Conservation (phyloP, 2,888 invertebrate species). For the Rhagium mordax region DNA sequence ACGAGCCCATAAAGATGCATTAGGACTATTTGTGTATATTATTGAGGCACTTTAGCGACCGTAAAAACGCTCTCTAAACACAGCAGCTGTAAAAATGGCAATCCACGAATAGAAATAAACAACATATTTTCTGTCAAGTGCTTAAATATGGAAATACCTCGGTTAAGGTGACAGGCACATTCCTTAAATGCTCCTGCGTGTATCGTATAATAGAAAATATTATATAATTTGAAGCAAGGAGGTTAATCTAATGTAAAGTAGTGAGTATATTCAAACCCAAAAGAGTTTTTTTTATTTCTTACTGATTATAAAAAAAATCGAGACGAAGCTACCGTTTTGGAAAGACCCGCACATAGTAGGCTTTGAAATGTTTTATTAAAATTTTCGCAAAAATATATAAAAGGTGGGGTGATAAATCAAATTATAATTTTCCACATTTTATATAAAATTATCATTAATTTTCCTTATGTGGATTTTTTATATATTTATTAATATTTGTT, state of each 20-base stretch:
- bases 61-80: conserved; percentile 55
- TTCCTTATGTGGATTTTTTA: too few relatives aligned
- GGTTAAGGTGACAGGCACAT: not conserved
- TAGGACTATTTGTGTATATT: conserved; percentile 59
- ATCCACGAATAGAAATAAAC: conserved; percentile 35
- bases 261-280: too few relatives aligned
- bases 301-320: too few relatives aligned
- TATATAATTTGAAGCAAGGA: not conserved
- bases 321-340: too few relatives aligned
- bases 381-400: too few relatives aligned
- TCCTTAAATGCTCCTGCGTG: not conserved
- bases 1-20: conserved; percentile 58
- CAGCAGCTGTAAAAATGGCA: conserved; percentile 53
- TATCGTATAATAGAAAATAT: not conserved
- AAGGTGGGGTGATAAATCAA: too few relatives aligned
- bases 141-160: conserved; percentile 13
- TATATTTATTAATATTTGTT: too few relatives aligned
- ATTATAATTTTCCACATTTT: too few relatives aligned
- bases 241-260: not conserved
- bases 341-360: too few relatives aligned
- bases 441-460: too few relatives aligned
- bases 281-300: too few relatives aligned
- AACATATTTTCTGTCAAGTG: conserved; percentile 19
- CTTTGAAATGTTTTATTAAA: too few relatives aligned
- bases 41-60: conserved; percentile 55